Evolutionary conservation across 2,113 vertebrate species (phyloP), one percentile per base, ranked within the genome.

Genomic region (Gymnogyps californianus): DNA sequence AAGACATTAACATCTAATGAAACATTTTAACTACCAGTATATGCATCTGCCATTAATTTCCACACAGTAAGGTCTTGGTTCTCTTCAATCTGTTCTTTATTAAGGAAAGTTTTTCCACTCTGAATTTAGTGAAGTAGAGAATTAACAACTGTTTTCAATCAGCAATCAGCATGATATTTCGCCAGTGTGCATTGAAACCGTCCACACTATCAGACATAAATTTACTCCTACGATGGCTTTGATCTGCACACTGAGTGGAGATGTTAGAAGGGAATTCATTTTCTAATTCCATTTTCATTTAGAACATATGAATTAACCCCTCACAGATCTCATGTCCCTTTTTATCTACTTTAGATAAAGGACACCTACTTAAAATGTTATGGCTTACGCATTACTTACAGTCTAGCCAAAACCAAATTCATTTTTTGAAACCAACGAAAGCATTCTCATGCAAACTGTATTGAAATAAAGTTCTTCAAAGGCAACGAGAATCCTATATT

Each of bases 101-200:
- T 99, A 99, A 98, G 98, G 97, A 97, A 98, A 98, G 97, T 98
- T 98, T 98, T 97, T 98, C 98, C 98, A 98, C 98, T 98, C 98
- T 98, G 98, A 98, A 99, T 99, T 99, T 99, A 99, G 98, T 99
- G 98, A 98, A 99, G 98, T 98, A 99, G 98, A 99, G 98, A 99
- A 99, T 99, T 99, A 99, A 99, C 99, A 99, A 99, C 99, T 99
- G 99, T 99, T 99, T 99, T 98, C 98, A 99, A 99, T 99, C 99
- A 99, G 98, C 98, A 98, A 98, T 98, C 98, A 99, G 99, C 98
- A 97, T 98, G 98, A 97, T 97, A 98, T 98, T 98, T 98, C 91
- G 76, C 98, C 98, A 98, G 95, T 90, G 95, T 98, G 97, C 97
- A 97, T 96, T 97, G 96, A 98, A 98, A 98, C 97, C 97, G 94